Conservation (phyloP, 2,888 invertebrate species). For the Zaprionus bogoriensis region DNA sequence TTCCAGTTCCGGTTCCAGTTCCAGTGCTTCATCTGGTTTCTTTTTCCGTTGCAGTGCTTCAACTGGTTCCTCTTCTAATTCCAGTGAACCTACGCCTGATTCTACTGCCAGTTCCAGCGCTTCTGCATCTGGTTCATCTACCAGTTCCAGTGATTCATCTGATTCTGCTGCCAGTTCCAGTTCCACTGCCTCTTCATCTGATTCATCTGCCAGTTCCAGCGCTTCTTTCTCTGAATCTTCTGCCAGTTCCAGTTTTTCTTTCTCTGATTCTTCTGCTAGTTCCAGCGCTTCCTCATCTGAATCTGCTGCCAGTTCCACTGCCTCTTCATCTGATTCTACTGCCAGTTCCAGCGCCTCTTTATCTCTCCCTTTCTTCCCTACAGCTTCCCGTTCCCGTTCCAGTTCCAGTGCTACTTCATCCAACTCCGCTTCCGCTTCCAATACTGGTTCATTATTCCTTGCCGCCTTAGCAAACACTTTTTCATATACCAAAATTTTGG, state of each 20-base stretch:
- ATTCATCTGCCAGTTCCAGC: background rate
- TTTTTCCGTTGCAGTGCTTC: too few species aligned
- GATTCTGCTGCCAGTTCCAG: background rate
- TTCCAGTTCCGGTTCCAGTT: too few species aligned
- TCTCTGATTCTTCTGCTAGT: too few species aligned
- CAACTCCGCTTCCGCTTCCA: background rate
- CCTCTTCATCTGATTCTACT: too few species aligned
- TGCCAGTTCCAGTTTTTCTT: background rate
- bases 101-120: too few species aligned
- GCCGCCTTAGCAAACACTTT: background rate
- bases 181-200: background rate
- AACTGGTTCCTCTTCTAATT: too few species aligned
- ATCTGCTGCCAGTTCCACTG: too few species aligned
- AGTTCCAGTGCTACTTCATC: background rate
- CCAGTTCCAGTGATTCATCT: too few species aligned
- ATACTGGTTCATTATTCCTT: background rate
- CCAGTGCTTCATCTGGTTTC: too few species aligned
- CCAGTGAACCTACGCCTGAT: too few species aligned
- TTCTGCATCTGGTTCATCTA: background rate
- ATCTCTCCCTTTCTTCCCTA: too few species aligned
- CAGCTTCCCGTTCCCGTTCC: background rate
- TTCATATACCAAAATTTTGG: constrained; percentile 16
- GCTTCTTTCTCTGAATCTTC: background rate
- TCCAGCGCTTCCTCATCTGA: background rate
- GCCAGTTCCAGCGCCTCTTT: too few species aligned